Base-by-base conservation (phyloP, 2,797 vertebrate species). In the Prunella strophiata region DNA sequence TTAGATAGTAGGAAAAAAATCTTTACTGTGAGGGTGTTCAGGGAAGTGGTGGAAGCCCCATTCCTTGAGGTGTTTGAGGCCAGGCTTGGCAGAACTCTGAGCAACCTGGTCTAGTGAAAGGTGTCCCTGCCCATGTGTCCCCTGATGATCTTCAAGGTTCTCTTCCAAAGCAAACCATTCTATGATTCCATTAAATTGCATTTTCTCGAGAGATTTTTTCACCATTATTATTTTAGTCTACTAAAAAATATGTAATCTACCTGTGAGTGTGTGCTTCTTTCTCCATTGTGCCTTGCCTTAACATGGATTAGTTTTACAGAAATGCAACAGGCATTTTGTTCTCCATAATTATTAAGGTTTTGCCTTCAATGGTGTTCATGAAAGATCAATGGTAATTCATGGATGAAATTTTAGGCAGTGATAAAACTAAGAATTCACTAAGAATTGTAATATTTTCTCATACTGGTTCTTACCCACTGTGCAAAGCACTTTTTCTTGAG, bases 361-460 rank as follows among this genome's bases (percentile, higher is more conserved):
- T 86, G 8, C 2, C 22, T 72, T 86, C 58, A 82, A 8, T 3
- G 14, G 4, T 30, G 29, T 29, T 79, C 6, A 11, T 71, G 20
- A 74, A 70, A 82, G 8, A 70, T 21, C 0, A 0, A 7, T n/a
- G 3, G 17, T n/a, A 10, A 36, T 66, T 71, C 11, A 29, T n/a
- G 16, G 61, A 32, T 42, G 29, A 67, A 32, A 5, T 71, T 88
- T 82, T 68, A 23, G 52, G 4, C 7, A 50, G 7, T 47, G 15
- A 86, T 19, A 88, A 83, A 80, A n/a, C 25, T 15, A 55, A 76
- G 12, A 77, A 54, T 55, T 51, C 27, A 42, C 7, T 48, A 66
- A 70, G 61, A 85, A 57, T 38, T 87, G 10, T 17, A 77, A n/a
- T 38, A 1, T 20, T 65, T 79, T 77, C 29, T 82, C 19, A 34